These are phyloP conservation scores for Parotocinclus haroldoi DNA, from an alignment of 2,797 vertebrate species.

Conservation along the genomic window DNA sequence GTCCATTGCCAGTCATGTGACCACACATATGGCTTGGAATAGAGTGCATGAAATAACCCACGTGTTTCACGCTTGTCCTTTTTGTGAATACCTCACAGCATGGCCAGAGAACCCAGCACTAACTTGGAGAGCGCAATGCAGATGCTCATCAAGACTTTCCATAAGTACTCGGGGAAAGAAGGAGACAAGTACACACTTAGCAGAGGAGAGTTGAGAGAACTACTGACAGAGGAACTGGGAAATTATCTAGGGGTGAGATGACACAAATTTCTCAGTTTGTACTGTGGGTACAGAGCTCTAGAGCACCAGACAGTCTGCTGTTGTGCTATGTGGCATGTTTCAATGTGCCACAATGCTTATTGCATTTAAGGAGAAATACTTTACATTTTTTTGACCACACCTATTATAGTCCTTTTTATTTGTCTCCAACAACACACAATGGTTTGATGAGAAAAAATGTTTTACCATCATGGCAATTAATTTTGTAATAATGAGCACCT, in stretches of 20 bases:
- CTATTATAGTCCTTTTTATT: too few relatives aligned
- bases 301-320: not conserved
- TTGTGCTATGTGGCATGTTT: constrained; percentile 41
- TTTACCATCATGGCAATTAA: too few relatives aligned
- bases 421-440: too few relatives aligned
- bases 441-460: too few relatives aligned
- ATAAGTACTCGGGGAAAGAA: constrained; percentile 79
- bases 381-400: not conserved
- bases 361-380: constrained; percentile 18
- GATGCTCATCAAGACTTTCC: constrained; percentile 81
- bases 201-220: constrained; percentile 71
- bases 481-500: too few relatives aligned
- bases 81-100: constrained; percentile 54
- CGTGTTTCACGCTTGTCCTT: constrained; percentile 55
- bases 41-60: constrained; percentile 54
- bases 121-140: constrained; percentile 79
- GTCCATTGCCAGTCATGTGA: constrained; percentile 62
- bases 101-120: constrained; percentile 78
- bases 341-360: constrained; percentile 51
- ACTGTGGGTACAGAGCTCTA: not conserved
- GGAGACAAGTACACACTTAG: constrained; percentile 78
- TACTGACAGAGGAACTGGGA: constrained; percentile 75
- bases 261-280: not conserved
- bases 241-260: constrained; percentile 75
- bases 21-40: constrained; percentile 61